Percentiles rank a stretch among this genome's conserved stretches.
Conservation (phyloP, 1,140 invertebrate species). For the Mesaphorura yosii region DNA sequence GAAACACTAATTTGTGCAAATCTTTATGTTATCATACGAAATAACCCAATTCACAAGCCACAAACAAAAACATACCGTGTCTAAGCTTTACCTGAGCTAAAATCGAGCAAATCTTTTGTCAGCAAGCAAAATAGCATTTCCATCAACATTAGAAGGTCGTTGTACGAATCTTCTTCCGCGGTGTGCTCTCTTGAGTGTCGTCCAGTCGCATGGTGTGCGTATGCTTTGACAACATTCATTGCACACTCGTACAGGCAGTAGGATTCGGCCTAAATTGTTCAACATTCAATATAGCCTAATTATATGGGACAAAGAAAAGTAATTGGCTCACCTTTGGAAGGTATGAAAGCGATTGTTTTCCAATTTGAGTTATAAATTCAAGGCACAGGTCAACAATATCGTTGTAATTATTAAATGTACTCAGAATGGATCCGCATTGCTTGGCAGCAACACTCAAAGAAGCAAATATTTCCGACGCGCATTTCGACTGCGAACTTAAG, state of each 20-base stretch:
- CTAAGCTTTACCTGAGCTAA: slow-evolving; percentile 35
- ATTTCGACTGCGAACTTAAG: slow-evolving; percentile 38
- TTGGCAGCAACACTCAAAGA: slow-evolving; percentile 51
- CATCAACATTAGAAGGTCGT: slow-evolving; percentile 58
- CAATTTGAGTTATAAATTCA: slow-evolving; percentile 59
- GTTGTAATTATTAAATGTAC: slow-evolving; percentile 68
- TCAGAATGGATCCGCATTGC: slow-evolving; percentile 54
- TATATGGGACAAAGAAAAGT: neutral
- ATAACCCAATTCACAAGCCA: neutral
- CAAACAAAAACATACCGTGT: slow-evolving; percentile 11
- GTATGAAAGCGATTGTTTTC: slow-evolving; percentile 40
- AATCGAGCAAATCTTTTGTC: slow-evolving; percentile 57
- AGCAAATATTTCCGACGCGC: slow-evolving; percentile 49
- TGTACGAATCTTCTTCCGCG: slow-evolving; percentile 56
- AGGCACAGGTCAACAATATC: slow-evolving; percentile 64
- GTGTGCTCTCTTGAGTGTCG: slow-evolving; percentile 39
- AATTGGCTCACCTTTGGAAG: slow-evolving; percentile 36
- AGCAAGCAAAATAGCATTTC: slow-evolving; percentile 57
- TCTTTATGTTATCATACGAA: slow-evolving; percentile 31
- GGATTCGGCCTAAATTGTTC: slow-evolving; percentile 42
- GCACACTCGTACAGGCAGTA: slow-evolving; percentile 49
- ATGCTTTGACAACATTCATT: slow-evolving; percentile 53
- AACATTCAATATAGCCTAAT: slow-evolving; percentile 1
- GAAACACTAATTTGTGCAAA: too few species aligned
- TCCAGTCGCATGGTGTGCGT: slow-evolving; percentile 49